Percentiles rank a stretch among this genome's conserved stretches.
These are phyloP conservation scores for Eumerus sabulonum DNA, from an alignment of 2,888 invertebrate species.

Conservation along the genomic window DNA sequence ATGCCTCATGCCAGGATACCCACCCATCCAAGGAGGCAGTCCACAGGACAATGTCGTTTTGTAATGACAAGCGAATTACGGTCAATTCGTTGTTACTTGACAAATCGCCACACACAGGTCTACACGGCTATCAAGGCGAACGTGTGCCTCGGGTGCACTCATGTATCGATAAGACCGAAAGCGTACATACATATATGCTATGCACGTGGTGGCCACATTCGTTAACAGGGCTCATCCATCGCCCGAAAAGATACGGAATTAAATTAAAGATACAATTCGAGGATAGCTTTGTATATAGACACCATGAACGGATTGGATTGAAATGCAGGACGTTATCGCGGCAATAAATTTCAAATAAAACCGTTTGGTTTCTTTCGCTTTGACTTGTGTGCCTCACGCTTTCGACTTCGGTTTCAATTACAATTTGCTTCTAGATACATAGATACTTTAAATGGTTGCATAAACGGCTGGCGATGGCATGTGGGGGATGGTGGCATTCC, in stretches of 20 bases:
- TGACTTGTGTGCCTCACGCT: too few relatives aligned
- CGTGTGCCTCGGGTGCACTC: too few relatives aligned
- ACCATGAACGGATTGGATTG: constrained; percentile 35
- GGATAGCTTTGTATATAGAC: constrained; percentile 7
- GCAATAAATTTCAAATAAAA: constrained; percentile 60
- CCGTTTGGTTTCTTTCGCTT: constrained; percentile 6
- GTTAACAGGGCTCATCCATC: constrained; percentile 1
- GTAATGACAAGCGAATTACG: constrained; percentile 57
- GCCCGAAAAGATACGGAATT: constrained; percentile 30
- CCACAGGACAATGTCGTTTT: constrained; percentile 28
- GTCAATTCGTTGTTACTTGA: constrained; percentile 63
- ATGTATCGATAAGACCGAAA: neutral
- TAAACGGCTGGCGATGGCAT: constrained; percentile 18
- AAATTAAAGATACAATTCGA: constrained; percentile 44
- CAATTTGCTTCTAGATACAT: too few relatives aligned
- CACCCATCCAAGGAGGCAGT: neutral
- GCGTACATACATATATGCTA: constrained; percentile 42
- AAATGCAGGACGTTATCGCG: constrained; percentile 55
- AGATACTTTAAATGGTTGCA: too few relatives aligned
- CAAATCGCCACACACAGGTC: constrained; percentile 35
- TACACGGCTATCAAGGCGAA: too few relatives aligned
- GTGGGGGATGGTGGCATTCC: constrained; percentile 49
- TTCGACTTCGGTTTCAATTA: too few relatives aligned
- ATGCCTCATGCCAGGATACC: constrained; percentile 22
- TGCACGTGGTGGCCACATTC: constrained; percentile 33